Evolutionary conservation across 1,140 invertebrate species (phyloP).

Genomic region (Drosophila bocki): DNA sequence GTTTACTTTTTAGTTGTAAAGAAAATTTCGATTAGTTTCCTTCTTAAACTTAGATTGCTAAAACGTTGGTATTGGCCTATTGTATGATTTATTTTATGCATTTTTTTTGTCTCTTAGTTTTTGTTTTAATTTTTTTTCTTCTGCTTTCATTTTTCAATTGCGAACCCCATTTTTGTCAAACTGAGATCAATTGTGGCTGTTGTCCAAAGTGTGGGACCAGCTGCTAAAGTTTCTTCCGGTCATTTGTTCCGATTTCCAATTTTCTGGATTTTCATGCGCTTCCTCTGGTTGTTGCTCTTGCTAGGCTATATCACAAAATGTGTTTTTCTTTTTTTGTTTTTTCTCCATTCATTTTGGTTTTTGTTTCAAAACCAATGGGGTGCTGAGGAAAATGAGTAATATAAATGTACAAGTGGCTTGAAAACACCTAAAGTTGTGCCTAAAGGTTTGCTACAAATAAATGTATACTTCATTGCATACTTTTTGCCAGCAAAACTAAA

Average conservation of each 20-base stretch:
- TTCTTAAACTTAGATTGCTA: conserved; percentile 67
- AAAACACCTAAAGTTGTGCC: neutral
- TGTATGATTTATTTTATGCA: conserved; percentile 61
- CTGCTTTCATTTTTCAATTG: conserved; percentile 28
- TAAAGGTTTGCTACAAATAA: neutral
- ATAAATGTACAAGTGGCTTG: neutral
- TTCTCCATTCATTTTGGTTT: neutral
- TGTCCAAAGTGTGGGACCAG: conserved; percentile 16
- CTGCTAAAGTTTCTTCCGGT: conserved; percentile 10
- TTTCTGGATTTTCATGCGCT: conserved; percentile 23
- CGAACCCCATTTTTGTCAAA: conserved; percentile 27
- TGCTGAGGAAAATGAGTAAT: neutral
- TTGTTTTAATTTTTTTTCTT: conserved; percentile 2
- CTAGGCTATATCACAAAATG: conserved; percentile 59
- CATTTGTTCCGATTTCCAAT: conserved; percentile 15
- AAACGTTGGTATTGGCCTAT: conserved; percentile 78
- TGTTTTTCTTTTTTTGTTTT: conserved; percentile 20
- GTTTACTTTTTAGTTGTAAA: conserved; percentile 44
- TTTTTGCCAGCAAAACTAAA: no score
- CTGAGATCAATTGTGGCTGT: conserved; percentile 25
- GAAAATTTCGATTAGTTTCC: conserved; percentile 58
- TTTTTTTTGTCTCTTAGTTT: conserved; percentile 17
- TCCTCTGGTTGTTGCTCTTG: conserved; percentile 31
- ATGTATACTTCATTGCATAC: neutral
- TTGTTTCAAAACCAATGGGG: neutral